Evolutionary conservation across 1,140 invertebrate genomes (phyloP).

Genomic region (Micrasema minimum): DNA sequence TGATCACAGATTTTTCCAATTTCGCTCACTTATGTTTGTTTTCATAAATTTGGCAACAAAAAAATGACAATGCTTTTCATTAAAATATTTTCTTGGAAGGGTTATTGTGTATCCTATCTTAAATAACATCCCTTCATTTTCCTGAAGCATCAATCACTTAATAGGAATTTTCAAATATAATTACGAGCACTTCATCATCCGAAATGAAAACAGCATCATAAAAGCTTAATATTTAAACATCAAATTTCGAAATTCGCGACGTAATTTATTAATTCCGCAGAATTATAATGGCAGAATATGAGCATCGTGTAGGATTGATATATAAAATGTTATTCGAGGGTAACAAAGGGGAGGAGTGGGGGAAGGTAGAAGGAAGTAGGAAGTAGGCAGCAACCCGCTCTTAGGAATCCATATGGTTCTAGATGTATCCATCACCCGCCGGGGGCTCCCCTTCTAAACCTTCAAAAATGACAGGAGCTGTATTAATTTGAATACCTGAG

Average conservation of each 20-base stretch:
- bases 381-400: conserved; percentile 22
- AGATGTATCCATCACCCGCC: conserved; percentile 47
- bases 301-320: conserved; percentile 6
- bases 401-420: conserved; percentile 26
- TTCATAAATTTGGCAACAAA: too few relatives aligned
- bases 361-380: background rate
- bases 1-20: too few relatives aligned
- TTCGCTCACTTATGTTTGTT: too few relatives aligned
- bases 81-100: too few relatives aligned
- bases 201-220: background rate
- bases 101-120: too few relatives aligned
- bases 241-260: too few relatives aligned
- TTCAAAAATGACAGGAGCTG: conserved; percentile 48
- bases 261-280: background rate
- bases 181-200: too few relatives aligned
- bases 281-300: conserved; percentile 24
- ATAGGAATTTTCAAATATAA: background rate
- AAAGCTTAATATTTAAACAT: background rate
- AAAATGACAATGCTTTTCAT: too few relatives aligned
- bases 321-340: conserved; percentile 21
- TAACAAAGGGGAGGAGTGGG: background rate
- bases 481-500: conserved; percentile 51
- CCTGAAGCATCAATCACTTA: background rate
- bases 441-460: conserved; percentile 29
- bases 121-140: background rate